A percentile compares a stretch with the other conserved stretches of the same genome.
These are phyloP conservation scores for Microplitis deprimator DNA, from an alignment of 2,888 invertebrate genomes.

Conservation along the genomic window DNA sequence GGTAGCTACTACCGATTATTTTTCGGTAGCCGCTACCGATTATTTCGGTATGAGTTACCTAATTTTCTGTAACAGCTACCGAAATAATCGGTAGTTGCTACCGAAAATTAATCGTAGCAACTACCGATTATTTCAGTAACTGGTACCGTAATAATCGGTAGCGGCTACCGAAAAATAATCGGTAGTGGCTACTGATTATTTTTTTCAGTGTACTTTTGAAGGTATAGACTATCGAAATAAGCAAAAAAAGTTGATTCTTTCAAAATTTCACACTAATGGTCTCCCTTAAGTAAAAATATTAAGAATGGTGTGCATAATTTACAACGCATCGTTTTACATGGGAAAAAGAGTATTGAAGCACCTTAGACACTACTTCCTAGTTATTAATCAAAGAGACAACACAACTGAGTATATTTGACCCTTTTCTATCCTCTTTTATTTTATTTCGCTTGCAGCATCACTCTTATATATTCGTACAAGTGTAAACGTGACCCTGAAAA, in stretches of 20 bases:
- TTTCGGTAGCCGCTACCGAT: too few relatives aligned
- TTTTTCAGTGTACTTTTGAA: background rate
- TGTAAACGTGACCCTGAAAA: background rate
- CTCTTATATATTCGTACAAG: constrained; percentile 19
- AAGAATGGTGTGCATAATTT: constrained; percentile 48
- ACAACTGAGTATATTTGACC: constrained; percentile 49
- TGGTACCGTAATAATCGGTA: too few relatives aligned
- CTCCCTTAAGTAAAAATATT: too few relatives aligned
- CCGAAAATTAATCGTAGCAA: too few relatives aligned
- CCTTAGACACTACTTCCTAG: constrained; percentile 55
- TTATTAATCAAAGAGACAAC: constrained; percentile 59
- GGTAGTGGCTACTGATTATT: too few relatives aligned
- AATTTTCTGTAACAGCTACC: too few relatives aligned
- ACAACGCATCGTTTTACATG: constrained; percentile 50
- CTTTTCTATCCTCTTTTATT: constrained; percentile 47
- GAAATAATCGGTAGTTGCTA: too few relatives aligned
- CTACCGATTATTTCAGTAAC: too few relatives aligned
- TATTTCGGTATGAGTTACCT: too few relatives aligned
- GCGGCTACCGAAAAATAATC: too few relatives aligned
- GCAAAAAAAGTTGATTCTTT: background rate
- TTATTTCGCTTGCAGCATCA: background rate
- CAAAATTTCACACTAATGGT: too few relatives aligned
- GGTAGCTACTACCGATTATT: too few relatives aligned
- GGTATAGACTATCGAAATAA: background rate
- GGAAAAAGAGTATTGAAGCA: constrained; percentile 51